Conservation (phyloP, 2,888 invertebrate genomes). For the Volucella inanis region DNA sequence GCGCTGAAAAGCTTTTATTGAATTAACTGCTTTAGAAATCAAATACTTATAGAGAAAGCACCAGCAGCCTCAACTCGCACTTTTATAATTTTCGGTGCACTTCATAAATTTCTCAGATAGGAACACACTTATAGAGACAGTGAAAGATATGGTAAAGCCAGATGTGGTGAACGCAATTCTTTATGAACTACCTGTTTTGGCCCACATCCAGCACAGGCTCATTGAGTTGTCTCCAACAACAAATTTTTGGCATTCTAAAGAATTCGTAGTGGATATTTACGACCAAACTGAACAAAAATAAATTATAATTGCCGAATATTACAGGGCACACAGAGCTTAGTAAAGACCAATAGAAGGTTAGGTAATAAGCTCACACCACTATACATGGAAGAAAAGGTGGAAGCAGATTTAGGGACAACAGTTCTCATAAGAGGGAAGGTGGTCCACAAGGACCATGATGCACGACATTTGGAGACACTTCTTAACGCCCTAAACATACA, state of each 20-base stretch:
- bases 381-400: constrained; percentile 44
- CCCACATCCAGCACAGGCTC: too few relatives aligned
- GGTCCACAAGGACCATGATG: constrained; percentile 61
- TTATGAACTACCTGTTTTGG: too few relatives aligned
- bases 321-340: not conserved
- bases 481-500: constrained; percentile 50
- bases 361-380: constrained; percentile 53
- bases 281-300: too few relatives aligned
- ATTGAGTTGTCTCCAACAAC: too few relatives aligned
- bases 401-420: constrained; percentile 66
- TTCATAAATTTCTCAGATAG: constrained; percentile 17
- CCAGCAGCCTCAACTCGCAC: constrained; percentile 24
- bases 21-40: constrained; percentile 75
- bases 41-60: constrained; percentile 68
- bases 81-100: constrained; percentile 9
- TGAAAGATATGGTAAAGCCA: constrained; percentile 4
- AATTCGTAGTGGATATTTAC: too few relatives aligned
- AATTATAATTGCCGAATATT: too few relatives aligned
- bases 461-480: constrained; percentile 54
- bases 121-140: constrained; percentile 8
- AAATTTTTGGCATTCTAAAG: too few relatives aligned
- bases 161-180: too few relatives aligned
- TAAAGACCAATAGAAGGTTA: constrained; percentile 51
- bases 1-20: constrained; percentile 61
- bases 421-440: constrained; percentile 59